Evolutionary conservation across 2,888 invertebrate species (phyloP).

Genomic region (Cheiracanthium punctorium): DNA sequence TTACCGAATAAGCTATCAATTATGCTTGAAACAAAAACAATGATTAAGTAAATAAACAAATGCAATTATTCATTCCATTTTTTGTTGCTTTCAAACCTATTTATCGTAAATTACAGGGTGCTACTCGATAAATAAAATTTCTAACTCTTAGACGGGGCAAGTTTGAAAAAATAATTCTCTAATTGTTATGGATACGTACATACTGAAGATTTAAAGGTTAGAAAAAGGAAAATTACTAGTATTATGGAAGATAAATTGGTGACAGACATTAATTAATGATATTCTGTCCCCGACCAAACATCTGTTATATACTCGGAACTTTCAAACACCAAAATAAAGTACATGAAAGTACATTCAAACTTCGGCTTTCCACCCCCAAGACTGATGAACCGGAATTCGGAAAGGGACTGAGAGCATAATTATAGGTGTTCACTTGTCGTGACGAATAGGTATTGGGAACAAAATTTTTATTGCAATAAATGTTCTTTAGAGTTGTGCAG

Average conservation of each 20-base stretch:
- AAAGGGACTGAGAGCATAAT: slow-evolving; percentile 59
- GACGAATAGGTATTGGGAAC: slow-evolving; percentile 48
- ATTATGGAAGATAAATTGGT: slow-evolving; percentile 37
- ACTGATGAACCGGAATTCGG: slow-evolving; percentile 43
- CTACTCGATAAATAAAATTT: too few relatives aligned
- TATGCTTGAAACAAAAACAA: too few relatives aligned
- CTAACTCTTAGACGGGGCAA: too few relatives aligned
- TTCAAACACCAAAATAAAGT: slow-evolving; percentile 28
- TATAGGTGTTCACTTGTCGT: slow-evolving; percentile 48
- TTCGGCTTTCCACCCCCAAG: slow-evolving; percentile 34
- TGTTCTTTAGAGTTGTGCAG: slow-evolving; percentile 1
- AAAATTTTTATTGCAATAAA: slow-evolving; percentile 38
- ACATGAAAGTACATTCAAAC: slow-evolving; percentile 28
- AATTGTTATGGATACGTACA: neutral
- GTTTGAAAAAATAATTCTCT: neutral
- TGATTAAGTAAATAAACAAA: too few relatives aligned
- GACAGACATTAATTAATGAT: neutral
- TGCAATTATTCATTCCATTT: too few relatives aligned
- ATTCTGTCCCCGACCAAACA: neutral
- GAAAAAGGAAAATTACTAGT: slow-evolving; percentile 26
- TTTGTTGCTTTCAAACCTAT: too few relatives aligned
- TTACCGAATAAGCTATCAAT: too few relatives aligned
- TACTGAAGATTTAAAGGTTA: neutral
- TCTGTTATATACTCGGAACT: slow-evolving; percentile 4
- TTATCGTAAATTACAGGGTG: too few relatives aligned